A percentile compares a stretch with the other conserved stretches of the same genome.
Evolutionary conservation across 2,888 invertebrate species (phyloP).

Genomic region (Portevinia maculata): DNA sequence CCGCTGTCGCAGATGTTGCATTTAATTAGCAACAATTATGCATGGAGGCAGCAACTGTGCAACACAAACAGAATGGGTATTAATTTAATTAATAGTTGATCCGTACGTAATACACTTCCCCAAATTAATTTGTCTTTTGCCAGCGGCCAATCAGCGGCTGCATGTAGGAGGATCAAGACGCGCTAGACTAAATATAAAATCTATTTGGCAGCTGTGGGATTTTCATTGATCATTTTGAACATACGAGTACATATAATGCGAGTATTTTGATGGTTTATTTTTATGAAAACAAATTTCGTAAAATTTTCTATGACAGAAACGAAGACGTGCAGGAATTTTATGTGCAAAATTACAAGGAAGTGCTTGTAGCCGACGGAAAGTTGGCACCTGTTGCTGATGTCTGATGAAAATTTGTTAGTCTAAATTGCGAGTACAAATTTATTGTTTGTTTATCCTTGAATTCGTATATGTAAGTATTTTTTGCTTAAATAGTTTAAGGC

Average conservation of each 20-base stretch:
- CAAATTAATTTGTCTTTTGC: neutral
- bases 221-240: constrained; percentile 1
- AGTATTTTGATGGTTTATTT: neutral
- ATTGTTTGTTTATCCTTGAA: neutral
- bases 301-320: neutral
- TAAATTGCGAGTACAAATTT: neutral
- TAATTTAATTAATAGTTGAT: constrained; percentile 31
- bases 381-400: constrained; percentile 4
- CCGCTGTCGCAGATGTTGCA: constrained; percentile 44
- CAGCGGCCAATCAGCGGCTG: neutral
- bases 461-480: too few relatives aligned
- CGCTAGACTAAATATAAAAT: constrained; percentile 37
- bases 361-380: neutral
- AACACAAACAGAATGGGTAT: constrained; percentile 10
- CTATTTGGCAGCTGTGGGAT: constrained; percentile 34
- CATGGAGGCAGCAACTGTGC: constrained; percentile 32
- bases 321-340: neutral
- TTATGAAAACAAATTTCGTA: constrained; percentile 1
- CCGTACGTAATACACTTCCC: neutral
- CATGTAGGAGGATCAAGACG: constrained; percentile 31
- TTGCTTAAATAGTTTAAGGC: too few relatives aligned
- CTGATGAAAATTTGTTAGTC: neutral
- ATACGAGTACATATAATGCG: neutral
- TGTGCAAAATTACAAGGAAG: constrained; percentile 2
- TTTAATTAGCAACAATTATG: constrained; percentile 44